Evolutionary conservation across 2,888 invertebrate species (phyloP).

Genomic region (Troilus luridus): DNA sequence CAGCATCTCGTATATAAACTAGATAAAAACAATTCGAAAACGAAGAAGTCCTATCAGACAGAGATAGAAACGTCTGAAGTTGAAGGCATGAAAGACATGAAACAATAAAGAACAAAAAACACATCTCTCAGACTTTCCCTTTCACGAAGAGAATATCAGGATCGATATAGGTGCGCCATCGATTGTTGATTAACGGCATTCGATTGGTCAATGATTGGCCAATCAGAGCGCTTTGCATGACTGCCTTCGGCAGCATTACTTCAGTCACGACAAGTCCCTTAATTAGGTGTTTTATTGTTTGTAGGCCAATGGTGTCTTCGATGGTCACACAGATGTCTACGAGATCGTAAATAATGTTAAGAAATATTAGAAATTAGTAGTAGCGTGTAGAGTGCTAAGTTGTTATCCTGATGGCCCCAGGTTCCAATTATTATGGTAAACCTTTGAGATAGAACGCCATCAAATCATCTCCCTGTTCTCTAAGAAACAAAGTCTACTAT

Average conservation of each 20-base stretch:
- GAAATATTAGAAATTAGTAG: not conserved
- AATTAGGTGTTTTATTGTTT: not conserved
- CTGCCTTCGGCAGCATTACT: not conserved
- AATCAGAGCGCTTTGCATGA: not conserved
- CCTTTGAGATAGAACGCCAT: no score
- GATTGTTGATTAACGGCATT: conserved; percentile 10
- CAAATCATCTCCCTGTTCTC: no score
- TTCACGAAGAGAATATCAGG: not conserved
- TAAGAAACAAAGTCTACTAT: no score
- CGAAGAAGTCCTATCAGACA: no score
- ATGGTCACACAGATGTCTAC: not conserved
- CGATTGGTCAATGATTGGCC: conserved; percentile 31
- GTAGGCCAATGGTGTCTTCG: not conserved
- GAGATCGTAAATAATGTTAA: not conserved
- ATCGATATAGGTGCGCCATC: conserved; percentile 7
- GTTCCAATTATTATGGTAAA: no score
- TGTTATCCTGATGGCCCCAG: no score
- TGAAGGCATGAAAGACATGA: no score
- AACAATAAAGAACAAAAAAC: no score
- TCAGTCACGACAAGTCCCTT: not conserved
- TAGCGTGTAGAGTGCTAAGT: no score
- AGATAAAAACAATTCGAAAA: no score
- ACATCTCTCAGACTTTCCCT: not conserved
- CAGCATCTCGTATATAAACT: no score
- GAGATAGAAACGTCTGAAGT: no score